Percentiles rank a stretch among this genome's conserved stretches.
These are phyloP conservation scores for Diachasma alloeum DNA, from an alignment of 1,140 invertebrate genomes.

Conservation along the genomic window DNA sequence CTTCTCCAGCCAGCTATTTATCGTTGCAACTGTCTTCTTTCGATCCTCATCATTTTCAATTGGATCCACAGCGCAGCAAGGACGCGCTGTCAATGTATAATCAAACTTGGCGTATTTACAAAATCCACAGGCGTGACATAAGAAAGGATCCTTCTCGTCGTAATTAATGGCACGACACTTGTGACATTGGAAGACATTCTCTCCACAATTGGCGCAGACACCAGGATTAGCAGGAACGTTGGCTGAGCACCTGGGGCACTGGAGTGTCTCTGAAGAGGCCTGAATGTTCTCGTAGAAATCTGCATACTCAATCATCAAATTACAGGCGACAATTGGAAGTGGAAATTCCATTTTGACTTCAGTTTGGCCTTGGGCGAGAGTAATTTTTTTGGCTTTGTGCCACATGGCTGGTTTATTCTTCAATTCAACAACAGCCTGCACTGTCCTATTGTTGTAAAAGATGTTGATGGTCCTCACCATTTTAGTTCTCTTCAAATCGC, in stretches of 20 bases:
- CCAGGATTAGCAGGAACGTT: slow-evolving; percentile 97
- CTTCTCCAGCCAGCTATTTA: slow-evolving; percentile 91
- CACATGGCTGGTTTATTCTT: slow-evolving; percentile 96
- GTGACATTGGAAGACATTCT: slow-evolving; percentile 98
- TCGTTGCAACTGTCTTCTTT: slow-evolving; percentile 91
- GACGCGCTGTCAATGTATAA: slow-evolving; percentile 87
- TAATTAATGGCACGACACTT: slow-evolving; percentile 99
- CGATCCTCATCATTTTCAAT: slow-evolving; percentile 97
- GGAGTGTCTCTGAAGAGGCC: slow-evolving; percentile 86
- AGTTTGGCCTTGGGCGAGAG: slow-evolving; percentile 88
- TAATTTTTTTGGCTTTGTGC: slow-evolving; percentile 95
- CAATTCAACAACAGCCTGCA: slow-evolving; percentile 95
- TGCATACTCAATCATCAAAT: slow-evolving; percentile 98
- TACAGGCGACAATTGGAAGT: slow-evolving; percentile 95
- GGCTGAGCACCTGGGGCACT: slow-evolving; percentile 95
- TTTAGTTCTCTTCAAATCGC: slow-evolving; percentile 94
- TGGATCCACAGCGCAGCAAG: slow-evolving; percentile 95
- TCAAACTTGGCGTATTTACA: slow-evolving; percentile 99
- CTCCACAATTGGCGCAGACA: slow-evolving; percentile 96
- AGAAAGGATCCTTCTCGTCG: slow-evolving; percentile 98
- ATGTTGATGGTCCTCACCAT: slow-evolving; percentile 97
- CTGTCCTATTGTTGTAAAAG: slow-evolving; percentile 95
- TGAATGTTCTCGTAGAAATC: slow-evolving; percentile 94
- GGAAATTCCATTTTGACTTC: slow-evolving; percentile 97
- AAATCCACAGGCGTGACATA: slow-evolving; percentile 98